Percentiles rank a stretch among this genome's conserved stretches.
phyloP scores from a whole-genome alignment of 2,888 invertebrate genomes.

The Allygus modestus region DNA sequence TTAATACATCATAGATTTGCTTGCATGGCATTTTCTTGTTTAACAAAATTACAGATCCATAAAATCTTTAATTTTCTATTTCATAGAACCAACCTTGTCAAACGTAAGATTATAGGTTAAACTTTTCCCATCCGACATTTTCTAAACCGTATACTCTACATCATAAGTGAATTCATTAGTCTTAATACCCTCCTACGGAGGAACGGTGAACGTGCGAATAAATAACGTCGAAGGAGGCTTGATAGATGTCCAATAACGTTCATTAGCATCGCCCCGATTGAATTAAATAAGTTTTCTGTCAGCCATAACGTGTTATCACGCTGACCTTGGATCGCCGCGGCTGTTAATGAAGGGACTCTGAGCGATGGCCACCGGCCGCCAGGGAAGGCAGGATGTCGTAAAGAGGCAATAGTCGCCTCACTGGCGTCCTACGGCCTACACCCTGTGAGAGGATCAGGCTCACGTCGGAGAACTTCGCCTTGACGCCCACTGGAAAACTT shows the following conservation, averaged over 20 bases:
- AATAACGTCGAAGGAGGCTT: neutral
- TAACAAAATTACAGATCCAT: too few species aligned
- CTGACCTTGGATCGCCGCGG: neutral
- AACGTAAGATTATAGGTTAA: too few species aligned
- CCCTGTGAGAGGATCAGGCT: neutral
- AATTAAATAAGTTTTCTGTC: constrained; percentile 19
- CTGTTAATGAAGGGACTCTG: neutral
- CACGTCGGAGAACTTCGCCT: neutral
- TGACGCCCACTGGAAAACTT: neutral
- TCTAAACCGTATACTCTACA: too few species aligned
- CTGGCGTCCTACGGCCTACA: neutral
- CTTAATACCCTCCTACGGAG: neutral
- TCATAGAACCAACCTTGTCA: too few species aligned
- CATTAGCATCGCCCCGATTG: neutral
- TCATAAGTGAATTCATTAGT: too few species aligned
- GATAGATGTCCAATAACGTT: neutral
- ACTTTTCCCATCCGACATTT: too few species aligned
- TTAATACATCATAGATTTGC: too few species aligned
- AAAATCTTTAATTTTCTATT: too few species aligned
- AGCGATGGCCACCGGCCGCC: neutral
- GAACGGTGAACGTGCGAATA: neutral
- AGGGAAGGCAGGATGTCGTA: constrained; percentile 6
- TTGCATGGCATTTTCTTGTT: too few species aligned
- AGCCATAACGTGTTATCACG: constrained; percentile 4
- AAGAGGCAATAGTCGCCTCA: neutral